phyloP scores from a whole-genome alignment of 2,797 vertebrate species.

The Sebastes oblongus region DNA sequence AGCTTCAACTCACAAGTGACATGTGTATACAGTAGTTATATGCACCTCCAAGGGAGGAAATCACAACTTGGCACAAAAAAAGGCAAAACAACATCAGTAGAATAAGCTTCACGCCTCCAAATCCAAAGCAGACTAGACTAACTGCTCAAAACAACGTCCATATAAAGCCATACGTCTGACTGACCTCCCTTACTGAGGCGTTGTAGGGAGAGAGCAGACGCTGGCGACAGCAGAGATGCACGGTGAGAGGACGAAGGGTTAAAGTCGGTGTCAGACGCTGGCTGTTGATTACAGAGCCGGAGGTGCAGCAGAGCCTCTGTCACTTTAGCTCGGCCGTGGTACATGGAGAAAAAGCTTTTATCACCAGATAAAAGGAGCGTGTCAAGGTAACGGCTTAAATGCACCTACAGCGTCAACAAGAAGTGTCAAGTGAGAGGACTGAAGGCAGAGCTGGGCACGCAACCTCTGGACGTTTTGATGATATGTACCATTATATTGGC shows the following conservation, averaged over 20 bases:
- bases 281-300: conserved; percentile 47
- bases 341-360: conserved; percentile 52
- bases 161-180: not conserved
- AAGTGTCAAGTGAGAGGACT: conserved; percentile 2
- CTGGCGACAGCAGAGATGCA: conserved; percentile 26
- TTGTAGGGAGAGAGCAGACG: not conserved
- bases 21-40: not conserved
- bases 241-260: conserved; percentile 34
- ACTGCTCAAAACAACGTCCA: not conserved
- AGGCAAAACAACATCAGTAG: not conserved
- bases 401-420: conserved; percentile 23
- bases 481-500: too few relatives aligned
- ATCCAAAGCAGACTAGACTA: not conserved
- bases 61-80: not conserved
- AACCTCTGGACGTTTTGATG: not conserved
- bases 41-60: not conserved
- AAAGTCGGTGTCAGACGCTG: conserved; percentile 38
- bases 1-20: not conserved
- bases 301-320: conserved; percentile 42
- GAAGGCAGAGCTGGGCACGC: not conserved
- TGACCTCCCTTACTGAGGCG: conserved; percentile 17
- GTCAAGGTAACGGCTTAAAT: conserved; percentile 43
- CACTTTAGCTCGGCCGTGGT: conserved; percentile 43
- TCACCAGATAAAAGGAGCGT: conserved; percentile 50
- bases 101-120: not conserved